Evolutionary conservation across 2,113 vertebrate genomes (phyloP).

Genomic region (Pollimyrus isidori): DNA sequence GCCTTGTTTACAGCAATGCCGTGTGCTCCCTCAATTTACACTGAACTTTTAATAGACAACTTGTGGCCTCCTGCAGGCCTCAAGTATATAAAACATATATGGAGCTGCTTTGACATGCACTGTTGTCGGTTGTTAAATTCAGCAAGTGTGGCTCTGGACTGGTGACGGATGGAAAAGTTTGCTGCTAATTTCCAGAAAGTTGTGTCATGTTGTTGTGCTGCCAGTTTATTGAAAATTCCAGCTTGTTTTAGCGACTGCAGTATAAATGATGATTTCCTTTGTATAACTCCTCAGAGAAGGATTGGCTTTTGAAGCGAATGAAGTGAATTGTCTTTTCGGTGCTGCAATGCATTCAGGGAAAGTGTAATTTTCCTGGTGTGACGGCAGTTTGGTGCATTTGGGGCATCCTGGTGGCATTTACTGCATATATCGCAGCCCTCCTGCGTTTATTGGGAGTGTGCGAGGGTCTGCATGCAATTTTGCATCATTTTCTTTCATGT

Average conservation of each 20-base stretch:
- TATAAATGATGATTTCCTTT: background rate
- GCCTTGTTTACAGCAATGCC: conserved; percentile 15
- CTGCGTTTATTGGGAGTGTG: background rate
- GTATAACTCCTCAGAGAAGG: background rate
- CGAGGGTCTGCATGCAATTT: background rate
- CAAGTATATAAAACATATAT: background rate
- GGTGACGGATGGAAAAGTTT: background rate
- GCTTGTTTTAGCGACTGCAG: background rate
- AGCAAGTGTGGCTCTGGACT: background rate
- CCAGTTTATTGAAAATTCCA: background rate
- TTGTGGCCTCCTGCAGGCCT: background rate
- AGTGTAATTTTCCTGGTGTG: background rate
- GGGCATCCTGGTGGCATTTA: background rate
- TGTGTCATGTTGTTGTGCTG: background rate
- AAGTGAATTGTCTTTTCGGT: background rate
- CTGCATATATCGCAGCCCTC: background rate
- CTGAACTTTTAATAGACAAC: background rate
- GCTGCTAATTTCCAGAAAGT: background rate
- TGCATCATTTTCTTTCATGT: background rate
- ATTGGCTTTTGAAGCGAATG: background rate
- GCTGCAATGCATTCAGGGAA: background rate
- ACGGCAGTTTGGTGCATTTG: background rate
- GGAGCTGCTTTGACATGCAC: background rate
- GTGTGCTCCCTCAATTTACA: background rate
- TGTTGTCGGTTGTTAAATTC: background rate